A percentile compares a stretch with the other conserved stretches of the same genome.
phyloP scores from a whole-genome alignment of 2,113 vertebrate genomes.

The Nesoenas mayeri region DNA sequence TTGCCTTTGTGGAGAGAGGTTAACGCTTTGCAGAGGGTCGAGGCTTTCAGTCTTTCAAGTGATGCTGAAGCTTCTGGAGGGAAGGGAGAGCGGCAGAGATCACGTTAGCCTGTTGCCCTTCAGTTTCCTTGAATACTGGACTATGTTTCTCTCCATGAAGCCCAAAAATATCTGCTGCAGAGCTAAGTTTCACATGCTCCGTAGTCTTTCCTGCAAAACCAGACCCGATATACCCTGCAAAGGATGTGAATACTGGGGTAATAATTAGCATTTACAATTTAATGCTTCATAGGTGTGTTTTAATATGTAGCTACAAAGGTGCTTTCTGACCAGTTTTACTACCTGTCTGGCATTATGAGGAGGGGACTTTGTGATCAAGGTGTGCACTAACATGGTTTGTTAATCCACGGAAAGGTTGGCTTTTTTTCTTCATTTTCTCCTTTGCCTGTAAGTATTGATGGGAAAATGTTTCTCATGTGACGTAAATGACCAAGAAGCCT shows the following conservation, averaged over 20 bases:
- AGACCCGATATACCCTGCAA: not conserved
- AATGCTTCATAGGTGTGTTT: not conserved
- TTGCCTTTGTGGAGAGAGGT: not conserved
- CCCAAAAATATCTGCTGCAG: not conserved
- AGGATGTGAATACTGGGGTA: too few relatives aligned
- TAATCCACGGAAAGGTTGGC: not conserved
- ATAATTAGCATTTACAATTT: not conserved
- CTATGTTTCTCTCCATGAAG: not conserved
- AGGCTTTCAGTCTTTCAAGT: not conserved
- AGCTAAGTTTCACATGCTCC: not conserved
- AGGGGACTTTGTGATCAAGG: too few relatives aligned
- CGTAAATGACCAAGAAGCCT: not conserved
- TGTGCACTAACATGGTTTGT: not conserved
- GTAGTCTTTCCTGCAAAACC: not conserved
- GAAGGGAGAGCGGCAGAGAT: not conserved
- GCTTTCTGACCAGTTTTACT: not conserved
- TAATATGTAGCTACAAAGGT: not conserved
- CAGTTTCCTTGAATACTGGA: not conserved
- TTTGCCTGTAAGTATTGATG: not conserved
- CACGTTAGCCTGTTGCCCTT: not conserved
- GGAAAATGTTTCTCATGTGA: not conserved
- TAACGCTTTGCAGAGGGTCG: accelerated
- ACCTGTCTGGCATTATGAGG: not conserved
- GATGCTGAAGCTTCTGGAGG: not conserved
- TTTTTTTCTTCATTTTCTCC: not conserved